These are phyloP conservation scores for Drosophila lacertosa DNA, from an alignment of 1,140 invertebrate genomes.

Conservation along the genomic window DNA sequence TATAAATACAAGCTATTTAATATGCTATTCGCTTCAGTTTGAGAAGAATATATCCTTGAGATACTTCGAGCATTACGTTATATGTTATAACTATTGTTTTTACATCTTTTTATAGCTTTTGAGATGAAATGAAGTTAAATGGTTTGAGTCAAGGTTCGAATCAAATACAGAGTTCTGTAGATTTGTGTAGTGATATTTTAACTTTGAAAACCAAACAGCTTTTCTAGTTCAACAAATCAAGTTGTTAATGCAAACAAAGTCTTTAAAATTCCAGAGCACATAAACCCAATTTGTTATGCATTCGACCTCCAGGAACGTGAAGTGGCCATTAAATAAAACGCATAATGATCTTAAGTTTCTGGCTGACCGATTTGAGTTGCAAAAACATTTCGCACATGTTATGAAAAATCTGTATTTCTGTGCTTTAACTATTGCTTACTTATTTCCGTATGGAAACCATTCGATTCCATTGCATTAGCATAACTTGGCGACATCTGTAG, in stretches of 20 bases:
- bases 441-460: neutral
- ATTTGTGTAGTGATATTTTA: no score
- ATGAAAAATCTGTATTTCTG: neutral
- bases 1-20: conserved; percentile 27
- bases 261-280: neutral
- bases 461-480: no score
- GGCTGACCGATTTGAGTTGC: neutral
- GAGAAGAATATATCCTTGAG: conserved; percentile 1
- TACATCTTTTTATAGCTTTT: no score
- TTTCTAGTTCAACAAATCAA: conserved; percentile 5
- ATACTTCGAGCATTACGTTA: neutral
- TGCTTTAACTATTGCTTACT: no score
- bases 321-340: conserved; percentile 27
- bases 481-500: conserved; percentile 29
- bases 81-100: neutral
- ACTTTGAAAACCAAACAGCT: no score
- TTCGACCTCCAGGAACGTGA: conserved; percentile 25
- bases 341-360: conserved; percentile 1
- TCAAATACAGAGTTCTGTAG: no score
- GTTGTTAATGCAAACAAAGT: neutral
- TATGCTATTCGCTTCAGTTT: neutral
- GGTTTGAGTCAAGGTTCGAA: no score
- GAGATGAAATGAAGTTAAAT: no score
- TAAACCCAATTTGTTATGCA: conserved; percentile 22
- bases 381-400: conserved; percentile 4